Base-by-base conservation (phyloP, 2,797 vertebrate genomes). In the Labeo calbasu region DNA sequence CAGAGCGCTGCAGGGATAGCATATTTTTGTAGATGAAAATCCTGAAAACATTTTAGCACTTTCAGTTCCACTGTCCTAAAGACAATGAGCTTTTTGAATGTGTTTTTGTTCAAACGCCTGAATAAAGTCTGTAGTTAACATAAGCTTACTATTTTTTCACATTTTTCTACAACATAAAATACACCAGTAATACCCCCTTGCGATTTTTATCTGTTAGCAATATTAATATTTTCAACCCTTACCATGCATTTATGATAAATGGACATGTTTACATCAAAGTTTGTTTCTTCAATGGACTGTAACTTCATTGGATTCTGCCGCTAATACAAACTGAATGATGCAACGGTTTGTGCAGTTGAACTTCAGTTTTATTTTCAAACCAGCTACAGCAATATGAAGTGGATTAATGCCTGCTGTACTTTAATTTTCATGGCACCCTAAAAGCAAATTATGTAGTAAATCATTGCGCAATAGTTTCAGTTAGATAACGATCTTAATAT, bases 371-470 rank as follows among this genome's bases (percentile, higher is more conserved):
- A 36, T 75, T 55, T 36, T 53, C 10, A 32, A 36, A 75, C n/a
- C 17, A 36, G 28, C 12, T 57, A 23, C 40, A 77, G 73, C 53
- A 23, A 15, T 23, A 12, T 59, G 53, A 43, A 59, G 3, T 15
- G 36, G 73, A 59, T 21, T 5, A 15, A 59, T 32, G 14, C 10
- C 19, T n/a, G 1, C 32, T 32, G 32, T 43, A 10, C 53, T 59
- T 2, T 40, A 57, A 7, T 40, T 76, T 23, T 57, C 55, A 57
- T 43, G 4, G 21, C 21, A 43, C 73, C 53, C 32, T 76, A 59
- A 59, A 76, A 76, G 7, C 53, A 40, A 59, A 77, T 57, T 8
- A 76, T 15, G 51, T 21, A 40, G 4, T 76, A 57, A 57, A 76
- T 55, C 11, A n/a, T 57, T 53, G 36, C 8, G 11, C 53, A 57